Evolutionary conservation across 2,113 vertebrate species (phyloP).

Genomic region (Phoenicopterus ruber): DNA sequence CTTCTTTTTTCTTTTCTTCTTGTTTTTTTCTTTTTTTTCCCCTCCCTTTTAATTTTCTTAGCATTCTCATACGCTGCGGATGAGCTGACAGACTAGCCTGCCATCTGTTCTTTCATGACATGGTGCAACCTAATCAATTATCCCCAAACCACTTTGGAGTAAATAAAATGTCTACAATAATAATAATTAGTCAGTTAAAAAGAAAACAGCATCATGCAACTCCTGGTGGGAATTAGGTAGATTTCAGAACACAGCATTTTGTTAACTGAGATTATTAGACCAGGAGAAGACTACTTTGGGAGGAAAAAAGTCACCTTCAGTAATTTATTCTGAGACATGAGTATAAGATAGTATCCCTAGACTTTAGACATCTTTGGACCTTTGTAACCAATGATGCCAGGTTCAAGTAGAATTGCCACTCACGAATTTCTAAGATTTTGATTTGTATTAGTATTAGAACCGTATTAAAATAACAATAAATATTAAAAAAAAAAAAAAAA

Average conservation of each 20-base stretch:
- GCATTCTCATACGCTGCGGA: constrained; percentile 26
- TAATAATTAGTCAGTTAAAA: constrained; percentile 68
- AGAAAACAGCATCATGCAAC: constrained; percentile 53
- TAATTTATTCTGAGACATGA: background rate
- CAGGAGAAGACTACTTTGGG: background rate
- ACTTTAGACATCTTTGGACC: background rate
- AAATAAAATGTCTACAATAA: constrained; percentile 71
- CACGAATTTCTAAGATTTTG: background rate
- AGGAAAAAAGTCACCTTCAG: background rate
- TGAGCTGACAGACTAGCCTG: constrained; percentile 39
- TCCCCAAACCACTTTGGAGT: constrained; percentile 56
- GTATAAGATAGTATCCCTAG: background rate
- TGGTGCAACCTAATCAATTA: constrained; percentile 86
- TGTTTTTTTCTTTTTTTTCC: background rate
- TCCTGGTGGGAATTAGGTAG: constrained; percentile 35
- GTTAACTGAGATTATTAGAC: background rate
- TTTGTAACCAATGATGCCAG: background rate
- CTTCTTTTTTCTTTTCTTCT: constrained; percentile 75
- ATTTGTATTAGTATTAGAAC: background rate
- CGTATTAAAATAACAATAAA: background rate
- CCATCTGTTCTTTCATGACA: constrained; percentile 87
- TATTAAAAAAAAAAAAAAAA: background rate
- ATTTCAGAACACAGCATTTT: constrained; percentile 32
- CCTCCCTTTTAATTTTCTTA: constrained; percentile 60
- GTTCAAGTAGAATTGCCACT: background rate